Base-by-base conservation (phyloP, 2,113 vertebrate species). In the Podilymbus podiceps region DNA sequence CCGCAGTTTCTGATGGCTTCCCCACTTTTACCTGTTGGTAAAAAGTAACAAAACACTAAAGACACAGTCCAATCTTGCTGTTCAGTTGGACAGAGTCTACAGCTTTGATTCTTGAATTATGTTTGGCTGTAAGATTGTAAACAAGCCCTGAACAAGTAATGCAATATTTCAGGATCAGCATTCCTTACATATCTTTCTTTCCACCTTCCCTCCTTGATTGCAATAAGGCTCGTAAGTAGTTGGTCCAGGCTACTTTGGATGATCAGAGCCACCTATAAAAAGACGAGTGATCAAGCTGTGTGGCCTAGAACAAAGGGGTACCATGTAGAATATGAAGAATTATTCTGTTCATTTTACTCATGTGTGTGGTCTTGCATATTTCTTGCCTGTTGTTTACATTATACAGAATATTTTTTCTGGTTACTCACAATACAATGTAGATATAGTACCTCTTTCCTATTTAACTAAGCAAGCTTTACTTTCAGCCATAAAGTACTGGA, bases 321-420 rank as follows among this genome's bases (percentile, higher is more conserved):
- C 44, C 25, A 30, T 30, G 17, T 5, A 77, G 15, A 83, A 55
- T 69, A 77, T 50, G 67, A 88, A 47, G 28, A 44, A 78, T 64
- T 93, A 68, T 44, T 76, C 68, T 33, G n/a, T 81, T 92, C 64
- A 68, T 95, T 95, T 93, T 68, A 63, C 92, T 95, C 24, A 5
- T 46, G 77, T 85, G 92, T 97, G 96, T 96, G 94, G 93, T 95
- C 95, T 55, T 82, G 66, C 35, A 85, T 95, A 88, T 93, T 95
- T 95, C 74, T 80, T 91, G 62, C 17, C 35, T 4, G 0, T 50
- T 88, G 38, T 95, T 91, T 95, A 91, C 27, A 30, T 79, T 79
- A n/a, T 42, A 82, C 3, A 18, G 27, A 81, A 22, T n/a, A 40
- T 68, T 78, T 81, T 89, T 91, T 47, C 81, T 83, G 50, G 17